Evolutionary conservation across 2,113 vertebrate genomes (phyloP).

Genomic region (Nothobranchius furzeri): DNA sequence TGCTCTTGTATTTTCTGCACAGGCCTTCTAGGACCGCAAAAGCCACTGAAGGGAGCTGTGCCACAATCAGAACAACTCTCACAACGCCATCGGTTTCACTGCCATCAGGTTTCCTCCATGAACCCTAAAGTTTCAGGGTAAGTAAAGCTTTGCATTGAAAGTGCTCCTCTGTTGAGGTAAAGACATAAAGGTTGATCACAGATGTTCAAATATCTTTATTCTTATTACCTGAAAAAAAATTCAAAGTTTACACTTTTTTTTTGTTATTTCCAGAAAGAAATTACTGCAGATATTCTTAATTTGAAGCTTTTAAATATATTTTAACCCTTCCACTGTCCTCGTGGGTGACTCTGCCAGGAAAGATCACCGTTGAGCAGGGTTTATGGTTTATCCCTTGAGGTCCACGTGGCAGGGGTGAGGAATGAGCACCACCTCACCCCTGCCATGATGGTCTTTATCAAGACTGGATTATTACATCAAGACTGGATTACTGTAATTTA

Average conservation of each 20-base stretch:
- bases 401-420: no score
- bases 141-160: not conserved
- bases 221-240: not conserved
- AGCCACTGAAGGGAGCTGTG: slow-evolving; percentile 43
- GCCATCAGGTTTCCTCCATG: slow-evolving; percentile 22
- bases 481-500: no score
- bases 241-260: not conserved
- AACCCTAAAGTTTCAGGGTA: slow-evolving; percentile 17
- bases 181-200: not conserved
- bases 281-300: not conserved
- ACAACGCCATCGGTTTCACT: slow-evolving; percentile 19
- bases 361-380: no score
- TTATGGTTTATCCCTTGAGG: no score
- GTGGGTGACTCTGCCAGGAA: no score
- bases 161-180: not conserved
- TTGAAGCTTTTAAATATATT: not conserved
- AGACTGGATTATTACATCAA: no score
- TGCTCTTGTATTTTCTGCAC: slow-evolving; percentile 31
- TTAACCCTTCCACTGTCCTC: no score
- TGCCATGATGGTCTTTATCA: no score
- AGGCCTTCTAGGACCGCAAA: slow-evolving; percentile 34
- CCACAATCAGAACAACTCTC: slow-evolving; percentile 46
- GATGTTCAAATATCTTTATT: no score
- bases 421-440: no score
- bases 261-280: not conserved